phyloP scores from a whole-genome alignment of 2,797 vertebrate genomes.

The Scolopax rusticola region DNA sequence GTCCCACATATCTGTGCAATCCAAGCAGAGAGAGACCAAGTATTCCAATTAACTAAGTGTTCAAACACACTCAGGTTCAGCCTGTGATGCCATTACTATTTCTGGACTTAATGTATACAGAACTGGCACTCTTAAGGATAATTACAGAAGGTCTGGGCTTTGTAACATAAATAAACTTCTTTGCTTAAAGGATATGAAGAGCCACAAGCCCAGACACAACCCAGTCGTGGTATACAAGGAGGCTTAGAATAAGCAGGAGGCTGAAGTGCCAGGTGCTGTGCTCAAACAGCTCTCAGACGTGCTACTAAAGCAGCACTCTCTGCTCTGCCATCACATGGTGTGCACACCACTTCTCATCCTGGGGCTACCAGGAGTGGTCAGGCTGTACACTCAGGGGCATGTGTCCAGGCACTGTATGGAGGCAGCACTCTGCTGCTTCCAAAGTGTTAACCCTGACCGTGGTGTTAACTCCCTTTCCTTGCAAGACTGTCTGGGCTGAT shows the following conservation, averaged over 20 bases:
- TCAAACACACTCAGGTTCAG: not conserved
- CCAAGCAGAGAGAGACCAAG: not conserved
- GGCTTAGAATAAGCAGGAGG: not conserved
- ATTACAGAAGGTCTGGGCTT: not conserved
- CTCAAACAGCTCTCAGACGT: not conserved
- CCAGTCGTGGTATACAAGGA: not conserved
- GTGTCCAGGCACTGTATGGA: not conserved
- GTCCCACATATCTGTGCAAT: not conserved
- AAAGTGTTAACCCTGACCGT: not conserved
- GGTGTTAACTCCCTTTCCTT: not conserved
- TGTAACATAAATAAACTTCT: not conserved
- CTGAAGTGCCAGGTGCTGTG: not conserved
- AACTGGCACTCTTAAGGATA: not conserved
- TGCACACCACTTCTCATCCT: not conserved
- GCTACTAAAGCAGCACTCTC: not conserved
- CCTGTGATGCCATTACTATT: not conserved
- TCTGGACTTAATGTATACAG: not conserved
- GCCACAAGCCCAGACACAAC: not conserved
- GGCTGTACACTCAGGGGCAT: not conserved
- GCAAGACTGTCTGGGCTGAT: not conserved
- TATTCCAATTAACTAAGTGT: not conserved
- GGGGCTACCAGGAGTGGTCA: not conserved
- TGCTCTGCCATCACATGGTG: not conserved
- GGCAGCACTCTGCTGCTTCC: not conserved
- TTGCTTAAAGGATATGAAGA: not conserved